Evolutionary conservation across 2,113 vertebrate genomes (phyloP).

Genomic region (Loxodonta africana): DNA sequence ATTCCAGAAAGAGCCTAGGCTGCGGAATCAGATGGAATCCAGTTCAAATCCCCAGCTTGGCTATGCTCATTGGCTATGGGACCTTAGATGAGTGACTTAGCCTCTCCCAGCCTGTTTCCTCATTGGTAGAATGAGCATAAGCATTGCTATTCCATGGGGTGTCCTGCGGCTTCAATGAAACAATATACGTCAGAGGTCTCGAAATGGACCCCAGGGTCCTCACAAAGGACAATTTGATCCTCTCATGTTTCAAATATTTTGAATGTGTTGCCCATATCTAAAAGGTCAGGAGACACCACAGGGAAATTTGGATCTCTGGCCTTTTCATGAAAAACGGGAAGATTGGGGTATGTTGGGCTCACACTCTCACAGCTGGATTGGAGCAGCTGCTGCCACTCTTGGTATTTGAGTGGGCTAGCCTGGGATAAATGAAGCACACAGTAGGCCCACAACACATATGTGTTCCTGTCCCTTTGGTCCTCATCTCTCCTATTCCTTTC

Average conservation of each 20-base stretch:
- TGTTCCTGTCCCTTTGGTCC: neutral
- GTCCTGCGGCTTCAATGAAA: neutral
- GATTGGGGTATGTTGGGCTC: neutral
- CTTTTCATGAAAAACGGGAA: neutral
- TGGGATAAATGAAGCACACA: too few species aligned
- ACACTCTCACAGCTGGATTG: fast-evolving
- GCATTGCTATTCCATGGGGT: fast-evolving
- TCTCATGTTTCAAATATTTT: neutral
- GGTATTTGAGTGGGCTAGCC: too few species aligned
- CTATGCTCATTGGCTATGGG: fast-evolving
- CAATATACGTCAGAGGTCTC: neutral
- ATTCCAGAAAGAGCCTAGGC: neutral
- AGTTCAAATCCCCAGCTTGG: neutral
- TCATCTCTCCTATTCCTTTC: neutral
- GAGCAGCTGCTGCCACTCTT: fast-evolving
- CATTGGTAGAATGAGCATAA: neutral
- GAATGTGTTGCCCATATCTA: neutral
- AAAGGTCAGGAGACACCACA: neutral
- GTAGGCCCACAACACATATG: fast-evolving
- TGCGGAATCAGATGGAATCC: neutral
- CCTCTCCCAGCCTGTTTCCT: neutral
- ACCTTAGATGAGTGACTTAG: neutral
- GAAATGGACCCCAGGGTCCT: fast-evolving
- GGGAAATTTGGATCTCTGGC: neutral
- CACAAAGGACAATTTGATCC: neutral